Percentiles rank a stretch among this genome's conserved stretches.
These are phyloP conservation scores for Eledone cirrhosa DNA, from an alignment of 2,888 invertebrate species.

Conservation along the genomic window DNA sequence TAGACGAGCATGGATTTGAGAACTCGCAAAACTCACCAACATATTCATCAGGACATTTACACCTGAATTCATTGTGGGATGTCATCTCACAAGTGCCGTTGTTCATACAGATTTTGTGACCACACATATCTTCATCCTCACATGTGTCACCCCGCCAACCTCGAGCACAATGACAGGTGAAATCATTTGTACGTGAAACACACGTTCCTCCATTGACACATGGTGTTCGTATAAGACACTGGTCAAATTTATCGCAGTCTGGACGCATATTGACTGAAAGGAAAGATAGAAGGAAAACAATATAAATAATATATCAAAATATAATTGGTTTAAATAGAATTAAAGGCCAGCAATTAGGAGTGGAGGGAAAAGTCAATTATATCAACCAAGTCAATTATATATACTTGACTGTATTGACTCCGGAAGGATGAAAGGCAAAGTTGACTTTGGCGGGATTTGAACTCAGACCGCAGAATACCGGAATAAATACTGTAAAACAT, in stretches of 20 bases:
- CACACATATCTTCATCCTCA: conserved; percentile 46
- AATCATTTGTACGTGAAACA: conserved; percentile 38
- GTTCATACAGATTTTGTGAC: conserved; percentile 43
- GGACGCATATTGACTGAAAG: not conserved
- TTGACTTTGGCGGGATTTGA: too few relatives aligned
- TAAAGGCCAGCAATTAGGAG: too few relatives aligned
- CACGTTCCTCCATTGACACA: conserved; percentile 47
- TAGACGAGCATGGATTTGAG: conserved; percentile 41
- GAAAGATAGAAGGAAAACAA: too few relatives aligned
- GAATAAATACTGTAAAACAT: too few relatives aligned
- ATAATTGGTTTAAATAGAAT: too few relatives aligned
- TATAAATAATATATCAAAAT: too few relatives aligned
- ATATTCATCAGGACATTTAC: conserved; percentile 44
- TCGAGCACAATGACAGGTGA: conserved; percentile 44
- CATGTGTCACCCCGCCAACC: conserved; percentile 54
- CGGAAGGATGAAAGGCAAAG: too few relatives aligned
- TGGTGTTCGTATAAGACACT: conserved; percentile 48
- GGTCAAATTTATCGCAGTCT: conserved; percentile 31
- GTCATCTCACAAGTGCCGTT: conserved; percentile 45
- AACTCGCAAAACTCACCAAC: conserved; percentile 44
- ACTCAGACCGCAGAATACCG: too few relatives aligned
- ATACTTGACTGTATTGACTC: too few relatives aligned
- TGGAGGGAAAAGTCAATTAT: too few relatives aligned
- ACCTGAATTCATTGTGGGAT: conserved; percentile 41
- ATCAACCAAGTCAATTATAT: too few relatives aligned